Percentiles rank a stretch among this genome's conserved stretches.
Evolutionary conservation across 2,113 vertebrate species (phyloP).

Genomic region (Fulica atra): DNA sequence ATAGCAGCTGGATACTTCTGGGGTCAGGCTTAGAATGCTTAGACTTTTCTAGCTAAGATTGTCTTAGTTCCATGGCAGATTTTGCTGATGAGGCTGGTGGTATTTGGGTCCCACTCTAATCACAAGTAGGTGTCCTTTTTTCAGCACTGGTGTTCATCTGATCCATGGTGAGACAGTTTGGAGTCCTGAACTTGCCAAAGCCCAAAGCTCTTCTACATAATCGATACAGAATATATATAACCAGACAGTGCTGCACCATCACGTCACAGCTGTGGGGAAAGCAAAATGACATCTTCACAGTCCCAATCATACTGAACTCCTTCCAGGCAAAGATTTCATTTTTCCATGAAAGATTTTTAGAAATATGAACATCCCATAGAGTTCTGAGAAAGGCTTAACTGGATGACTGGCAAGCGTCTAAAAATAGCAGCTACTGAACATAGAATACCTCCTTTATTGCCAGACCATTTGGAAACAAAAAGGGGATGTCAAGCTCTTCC

Average conservation of each 20-base stretch:
- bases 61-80: neutral
- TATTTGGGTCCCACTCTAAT: neutral
- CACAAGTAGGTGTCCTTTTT: neutral
- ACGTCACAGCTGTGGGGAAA: neutral
- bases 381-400: neutral
- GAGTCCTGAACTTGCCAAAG: neutral
- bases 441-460: neutral
- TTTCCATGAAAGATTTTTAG: neutral
- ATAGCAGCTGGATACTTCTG: neutral
- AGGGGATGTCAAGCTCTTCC: conserved; percentile 56
- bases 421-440: neutral
- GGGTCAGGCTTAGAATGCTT: neutral
- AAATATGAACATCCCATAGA: neutral
- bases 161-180: neutral
- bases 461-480: conserved; percentile 36
- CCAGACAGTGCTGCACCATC: neutral
- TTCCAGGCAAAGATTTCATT: neutral
- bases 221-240: neutral
- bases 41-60: neutral
- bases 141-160: neutral
- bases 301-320: neutral
- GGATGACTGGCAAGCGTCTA: neutral
- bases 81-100: neutral
- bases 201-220: neutral
- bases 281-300: neutral